These are phyloP conservation scores for Carlito syrichta DNA, from an alignment of 2,113 vertebrate genomes.

Conservation along the genomic window DNA sequence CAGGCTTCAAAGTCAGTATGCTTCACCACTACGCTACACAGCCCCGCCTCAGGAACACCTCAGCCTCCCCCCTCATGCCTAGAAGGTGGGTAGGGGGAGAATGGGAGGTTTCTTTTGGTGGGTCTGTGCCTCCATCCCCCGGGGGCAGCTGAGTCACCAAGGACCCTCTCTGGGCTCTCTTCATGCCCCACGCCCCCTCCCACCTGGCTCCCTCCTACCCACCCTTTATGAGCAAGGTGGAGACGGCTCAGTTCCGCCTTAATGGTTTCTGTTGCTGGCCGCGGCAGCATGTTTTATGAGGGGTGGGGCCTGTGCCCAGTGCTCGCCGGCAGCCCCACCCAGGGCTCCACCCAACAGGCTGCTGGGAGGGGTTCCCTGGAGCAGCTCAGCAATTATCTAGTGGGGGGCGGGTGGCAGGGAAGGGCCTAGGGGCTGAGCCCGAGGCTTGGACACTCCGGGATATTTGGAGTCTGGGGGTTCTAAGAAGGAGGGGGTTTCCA, in stretches of 20 bases:
- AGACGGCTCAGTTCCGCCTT: constrained; percentile 82
- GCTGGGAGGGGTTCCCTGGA: constrained; percentile 84
- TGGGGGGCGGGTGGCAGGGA: constrained; percentile 8
- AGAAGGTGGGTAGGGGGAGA: background rate
- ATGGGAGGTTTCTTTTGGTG: constrained; percentile 24
- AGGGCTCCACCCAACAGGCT: constrained; percentile 81
- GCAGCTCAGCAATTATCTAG: constrained; percentile 83
- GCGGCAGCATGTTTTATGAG: constrained; percentile 87
- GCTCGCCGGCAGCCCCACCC: constrained; percentile 83
- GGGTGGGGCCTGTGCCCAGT: constrained; percentile 83
- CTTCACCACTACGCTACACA: background rate
- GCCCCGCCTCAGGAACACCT: background rate
- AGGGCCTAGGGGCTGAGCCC: constrained; percentile 41
- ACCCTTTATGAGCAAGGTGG: constrained; percentile 84
- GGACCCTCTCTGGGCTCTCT: constrained; percentile 66
- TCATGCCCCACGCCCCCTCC: background rate
- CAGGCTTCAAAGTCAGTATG: constrained; percentile 40
- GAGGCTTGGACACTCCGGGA: background rate
- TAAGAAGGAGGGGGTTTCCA: background rate
- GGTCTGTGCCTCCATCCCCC: constrained; percentile 57
- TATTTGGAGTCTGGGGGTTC: background rate
- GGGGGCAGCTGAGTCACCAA: constrained; percentile 74
- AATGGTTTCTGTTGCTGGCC: constrained; percentile 88
- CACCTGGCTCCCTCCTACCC: constrained; percentile 67
- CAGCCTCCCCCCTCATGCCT: background rate